Base-by-base conservation (phyloP, 2,888 invertebrate species). In the Luperina nickerlii region DNA sequence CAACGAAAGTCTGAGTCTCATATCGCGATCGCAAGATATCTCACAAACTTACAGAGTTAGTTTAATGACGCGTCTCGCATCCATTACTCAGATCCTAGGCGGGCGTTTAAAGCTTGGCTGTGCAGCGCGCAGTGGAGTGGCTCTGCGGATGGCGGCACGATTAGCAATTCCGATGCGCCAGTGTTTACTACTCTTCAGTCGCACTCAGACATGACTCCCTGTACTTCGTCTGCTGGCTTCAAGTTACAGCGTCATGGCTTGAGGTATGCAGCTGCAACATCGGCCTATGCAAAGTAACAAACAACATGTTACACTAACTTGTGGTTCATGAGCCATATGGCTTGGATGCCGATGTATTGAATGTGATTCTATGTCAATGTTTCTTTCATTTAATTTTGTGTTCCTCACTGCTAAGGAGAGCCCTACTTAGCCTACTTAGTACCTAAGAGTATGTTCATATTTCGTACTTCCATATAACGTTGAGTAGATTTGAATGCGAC, bases 131-230 rank as follows among this genome's bases (percentile, higher is more conserved):
- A 88, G 80, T 89, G 79, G 79, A 89, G 82, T 75, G 82, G 75
- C 74, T 83, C 84, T 88, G 85, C 71, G 87, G 84, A 72, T 79
- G 83, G 79, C 84, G 78, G 81, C 74, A 57, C 73, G 88, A 90
- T 90, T 90, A 90, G 90, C 89, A 90, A 90, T 91, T 90, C 90
- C 79, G 82, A 91, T 89, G 88, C 75, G 84, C 82, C 60, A 84
- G 79, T 87, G 90, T 89, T 89, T 88, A 89, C 86, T 81, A 76
- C 79, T 78, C 85, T 86, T 82, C 84, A 84, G 82, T 82, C 74
- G 81, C 73, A 76, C 81, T 82, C 81, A 81, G 82, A 70, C 88
- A 48, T 65, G 62, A 68, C 79, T 74, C 57, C 60, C 68, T 20
- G 32, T 65, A 62, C 76, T 76, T 78, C 78, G 68, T 79, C 75